A percentile compares a stretch with the other conserved stretches of the same genome.
Conservation (phyloP, 2,113 vertebrate genomes). For the Phaethon lepturus region DNA sequence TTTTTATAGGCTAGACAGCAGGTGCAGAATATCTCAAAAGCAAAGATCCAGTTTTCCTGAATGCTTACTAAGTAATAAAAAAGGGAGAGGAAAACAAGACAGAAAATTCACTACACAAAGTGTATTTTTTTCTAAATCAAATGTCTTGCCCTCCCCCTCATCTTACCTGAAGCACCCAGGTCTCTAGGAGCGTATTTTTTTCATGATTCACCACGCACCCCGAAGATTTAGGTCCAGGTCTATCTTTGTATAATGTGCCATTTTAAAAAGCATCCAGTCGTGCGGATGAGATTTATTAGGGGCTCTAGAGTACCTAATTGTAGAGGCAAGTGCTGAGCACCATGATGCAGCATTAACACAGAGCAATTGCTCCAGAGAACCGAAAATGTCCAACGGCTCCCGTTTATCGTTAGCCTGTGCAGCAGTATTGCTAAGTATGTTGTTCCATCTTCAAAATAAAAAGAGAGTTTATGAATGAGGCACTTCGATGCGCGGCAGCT, state of each 20-base stretch:
- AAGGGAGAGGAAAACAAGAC: slow-evolving; percentile 39
- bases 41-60: slow-evolving; percentile 56
- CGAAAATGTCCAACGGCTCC: not conserved
- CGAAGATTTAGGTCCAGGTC: slow-evolving; percentile 33
- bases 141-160: not conserved
- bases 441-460: not conserved
- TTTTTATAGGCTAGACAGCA: slow-evolving; percentile 73
- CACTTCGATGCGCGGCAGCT: not conserved
- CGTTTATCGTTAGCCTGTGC: not conserved
- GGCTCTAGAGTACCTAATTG: not conserved
- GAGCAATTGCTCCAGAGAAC: slow-evolving; percentile 13
- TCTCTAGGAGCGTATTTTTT: slow-evolving; percentile 18
- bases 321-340: slow-evolving; percentile 2
- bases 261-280: not conserved
- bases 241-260: not conserved
- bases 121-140: slow-evolving; percentile 22
- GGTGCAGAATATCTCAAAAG: slow-evolving; percentile 67
- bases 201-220: not conserved
- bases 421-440: not conserved
- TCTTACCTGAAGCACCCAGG: not conserved
- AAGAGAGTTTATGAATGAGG: slow-evolving; percentile 20
- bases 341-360: not conserved
- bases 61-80: slow-evolving; percentile 64
- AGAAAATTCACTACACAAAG: slow-evolving; percentile 34
- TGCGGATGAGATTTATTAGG: not conserved